These are phyloP conservation scores for Ophioninae sp. DNA, from an alignment of 2,888 invertebrate species.

Conservation along the genomic window DNA sequence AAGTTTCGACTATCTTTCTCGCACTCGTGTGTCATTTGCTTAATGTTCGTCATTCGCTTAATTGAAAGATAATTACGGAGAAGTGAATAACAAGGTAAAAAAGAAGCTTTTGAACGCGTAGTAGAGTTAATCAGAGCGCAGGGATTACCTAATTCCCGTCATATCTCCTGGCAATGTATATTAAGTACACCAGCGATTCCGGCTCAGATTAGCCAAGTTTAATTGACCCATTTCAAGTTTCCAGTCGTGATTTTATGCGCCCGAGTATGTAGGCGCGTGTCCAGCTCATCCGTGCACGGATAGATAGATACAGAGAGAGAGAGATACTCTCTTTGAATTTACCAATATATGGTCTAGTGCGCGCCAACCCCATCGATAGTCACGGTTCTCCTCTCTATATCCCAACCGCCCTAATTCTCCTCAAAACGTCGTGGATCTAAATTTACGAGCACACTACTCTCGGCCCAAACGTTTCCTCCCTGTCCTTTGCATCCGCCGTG, in stretches of 20 bases:
- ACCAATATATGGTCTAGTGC: slow-evolving; percentile 33
- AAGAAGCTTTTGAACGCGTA: too few species aligned
- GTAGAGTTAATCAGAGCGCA: too few species aligned
- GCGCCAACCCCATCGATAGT: slow-evolving; percentile 10
- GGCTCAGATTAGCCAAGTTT: slow-evolving; percentile 34
- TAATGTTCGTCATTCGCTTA: too few species aligned
- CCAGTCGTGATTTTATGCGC: neutral
- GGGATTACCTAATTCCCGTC: neutral
- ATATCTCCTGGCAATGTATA: neutral
- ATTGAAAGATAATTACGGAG: too few species aligned
- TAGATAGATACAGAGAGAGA: too few species aligned
- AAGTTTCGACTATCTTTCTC: neutral
- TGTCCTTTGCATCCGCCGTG: neutral
- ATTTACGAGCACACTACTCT: slow-evolving; percentile 38
- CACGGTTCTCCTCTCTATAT: slow-evolving; percentile 3
- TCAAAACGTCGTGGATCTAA: slow-evolving; percentile 18
- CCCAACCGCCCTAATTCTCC: slow-evolving; percentile 19
- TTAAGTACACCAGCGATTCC: neutral
- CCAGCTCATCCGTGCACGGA: neutral
- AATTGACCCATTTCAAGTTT: slow-evolving; percentile 44
- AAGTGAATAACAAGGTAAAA: too few species aligned
- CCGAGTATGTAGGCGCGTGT: neutral
- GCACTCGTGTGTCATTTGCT: neutral
- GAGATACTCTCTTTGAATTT: slow-evolving; percentile 26
- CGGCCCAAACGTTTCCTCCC: neutral